Conservation (phyloP, 64 coral and sea anemone genomes). For the Astreopora myriophthalma region DNA sequence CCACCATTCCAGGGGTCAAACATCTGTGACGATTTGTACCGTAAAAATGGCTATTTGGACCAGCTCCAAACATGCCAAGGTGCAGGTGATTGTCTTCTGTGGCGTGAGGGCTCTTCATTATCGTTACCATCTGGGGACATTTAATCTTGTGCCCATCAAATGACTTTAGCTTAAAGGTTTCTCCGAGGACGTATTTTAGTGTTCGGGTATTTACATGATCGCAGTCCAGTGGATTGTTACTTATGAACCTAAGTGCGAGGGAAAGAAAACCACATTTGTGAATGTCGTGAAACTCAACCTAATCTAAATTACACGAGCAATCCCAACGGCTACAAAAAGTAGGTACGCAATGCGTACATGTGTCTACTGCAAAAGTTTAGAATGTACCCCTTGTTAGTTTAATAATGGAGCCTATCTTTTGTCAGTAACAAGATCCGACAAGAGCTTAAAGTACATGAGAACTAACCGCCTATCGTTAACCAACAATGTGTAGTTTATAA, state of each 20-base stretch:
- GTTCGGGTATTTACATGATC: neutral
- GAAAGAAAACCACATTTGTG: neutral
- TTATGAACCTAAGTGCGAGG: neutral
- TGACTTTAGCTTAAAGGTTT: neutral
- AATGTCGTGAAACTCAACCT: too few relatives aligned
- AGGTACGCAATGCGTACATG: too few relatives aligned
- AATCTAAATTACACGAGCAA: too few relatives aligned
- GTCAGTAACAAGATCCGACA: too few relatives aligned
- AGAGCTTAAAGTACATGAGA: too few relatives aligned
- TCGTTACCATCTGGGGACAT: neutral
- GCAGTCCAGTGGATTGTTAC: constrained; percentile 26
- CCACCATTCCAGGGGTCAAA: neutral
- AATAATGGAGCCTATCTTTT: too few relatives aligned
- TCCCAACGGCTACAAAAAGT: too few relatives aligned
- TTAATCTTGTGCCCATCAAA: constrained; percentile 44
- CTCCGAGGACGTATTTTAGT: neutral
- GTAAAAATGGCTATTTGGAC: neutral
- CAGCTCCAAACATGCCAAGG: neutral
- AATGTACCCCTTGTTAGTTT: too few relatives aligned
- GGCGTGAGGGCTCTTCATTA: neutral
- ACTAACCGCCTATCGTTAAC: too few relatives aligned
- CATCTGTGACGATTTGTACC: neutral
- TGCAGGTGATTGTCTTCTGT: neutral
- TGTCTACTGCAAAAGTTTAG: too few relatives aligned
- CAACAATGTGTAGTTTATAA: too few relatives aligned